A percentile compares a stretch with the other conserved stretches of the same genome.
Conservation (phyloP, 2,888 invertebrate species). For the Raillietiella orientalis region DNA sequence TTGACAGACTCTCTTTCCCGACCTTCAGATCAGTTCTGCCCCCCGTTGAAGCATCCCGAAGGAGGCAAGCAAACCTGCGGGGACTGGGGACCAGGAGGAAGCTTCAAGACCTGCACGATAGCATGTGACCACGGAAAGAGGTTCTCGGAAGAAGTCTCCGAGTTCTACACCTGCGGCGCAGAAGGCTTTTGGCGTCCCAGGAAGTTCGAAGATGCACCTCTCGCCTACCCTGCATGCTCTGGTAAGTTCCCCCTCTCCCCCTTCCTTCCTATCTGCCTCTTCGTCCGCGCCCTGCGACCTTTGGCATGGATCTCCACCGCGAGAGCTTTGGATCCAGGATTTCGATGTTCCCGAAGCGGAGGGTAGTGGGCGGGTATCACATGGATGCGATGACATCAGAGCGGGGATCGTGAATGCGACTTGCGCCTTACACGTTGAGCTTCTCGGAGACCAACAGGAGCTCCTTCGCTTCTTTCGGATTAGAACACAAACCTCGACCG, state of each 20-base stretch:
- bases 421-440: no score
- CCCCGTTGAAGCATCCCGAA: conserved; percentile 51
- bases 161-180: conserved; percentile 89
- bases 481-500: no score
- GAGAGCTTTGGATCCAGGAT: no score
- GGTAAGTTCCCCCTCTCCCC: conserved; percentile 20
- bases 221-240: conserved; percentile 72
- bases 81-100: conserved; percentile 83
- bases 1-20: conserved; percentile 7
- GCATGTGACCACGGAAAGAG: conserved; percentile 48
- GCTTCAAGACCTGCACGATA: conserved; percentile 81
- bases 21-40: conserved; percentile 54
- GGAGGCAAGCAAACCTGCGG: conserved; percentile 73
- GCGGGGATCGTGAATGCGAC: no score
- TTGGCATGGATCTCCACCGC: no score
- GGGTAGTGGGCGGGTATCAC: no score
- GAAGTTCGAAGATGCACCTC: conserved; percentile 34
- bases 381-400: no score
- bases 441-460: no score
- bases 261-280: no score
- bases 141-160: conserved; percentile 75
- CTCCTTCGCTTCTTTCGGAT: no score
- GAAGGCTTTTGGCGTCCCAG: conserved; percentile 94
- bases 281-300: no score
- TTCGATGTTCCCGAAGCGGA: no score